Base-by-base conservation (phyloP, 2,888 invertebrate species). In the Lepidochitona cinerea region DNA sequence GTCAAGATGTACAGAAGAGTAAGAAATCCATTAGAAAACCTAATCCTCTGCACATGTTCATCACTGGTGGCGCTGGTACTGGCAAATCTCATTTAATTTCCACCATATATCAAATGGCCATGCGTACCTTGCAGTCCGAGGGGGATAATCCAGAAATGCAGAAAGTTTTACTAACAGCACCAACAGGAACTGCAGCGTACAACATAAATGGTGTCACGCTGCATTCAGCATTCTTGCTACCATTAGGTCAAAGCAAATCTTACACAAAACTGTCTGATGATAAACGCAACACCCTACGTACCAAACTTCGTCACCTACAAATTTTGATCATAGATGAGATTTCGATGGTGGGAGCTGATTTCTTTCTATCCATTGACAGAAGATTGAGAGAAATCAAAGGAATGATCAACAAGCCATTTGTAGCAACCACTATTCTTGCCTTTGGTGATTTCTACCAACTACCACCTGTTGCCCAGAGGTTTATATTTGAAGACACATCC, bases 281-380 rank as follows among this genome's bases (percentile, higher is more conserved):
- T 35, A 64, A 73, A 65, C 49, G 37, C 14, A 75, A 73, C 65
- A 73, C 76, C 18, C 37, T 73, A 33, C 36, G 73, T 65, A 52
- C 64, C 7, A 74, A 72, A 52, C n/a, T 66, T 6, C 65, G 68
- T 7, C 66, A 76, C 18, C 29, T 77, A 18, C 3, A 72, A 23
- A 32, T 80, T 7, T 68, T 78, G 4, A 78, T 79, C 6, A 77
- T 79, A 52, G 80, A 77, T 74, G 80, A 77, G 54, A 78, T 81
- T 35, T 79, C 81, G 26, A 79, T 81, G 79, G 78, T 81, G 12
- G 71, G 78, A 4, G 66, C 68, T 71, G 71, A 78, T 37, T n/a
- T 77, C 4, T 69, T 81, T 18, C 70, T 75, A 12, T 73, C 77
- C n/a, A n/a, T 81, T 37, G 75, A 79, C 70, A 54, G 75, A 36